Base-by-base conservation (phyloP, 2,888 invertebrate species). In the Drosophila nr. perissopoda region DNA sequence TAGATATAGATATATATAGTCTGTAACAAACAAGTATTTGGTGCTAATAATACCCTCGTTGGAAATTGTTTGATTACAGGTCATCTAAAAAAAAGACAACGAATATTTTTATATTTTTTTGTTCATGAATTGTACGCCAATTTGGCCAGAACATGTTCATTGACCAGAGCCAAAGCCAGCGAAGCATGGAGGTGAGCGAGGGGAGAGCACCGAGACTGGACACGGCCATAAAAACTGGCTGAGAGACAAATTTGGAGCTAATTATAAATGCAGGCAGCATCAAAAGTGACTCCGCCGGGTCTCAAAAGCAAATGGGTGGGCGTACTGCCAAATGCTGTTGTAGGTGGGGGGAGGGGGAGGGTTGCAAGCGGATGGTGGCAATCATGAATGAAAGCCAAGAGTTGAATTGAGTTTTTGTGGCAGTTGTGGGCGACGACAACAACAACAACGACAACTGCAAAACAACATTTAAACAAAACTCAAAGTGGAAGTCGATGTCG, bases 211-310 rank as follows among this genome's bases (percentile, higher is more conserved):
- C 13, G 36, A 13, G 42, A 80, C 77, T 83, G 83, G 86, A 82
- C 80, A 78, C 71, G 81, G 53, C 83, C 85, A 85, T 75, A 83
- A 83, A 83, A 83, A 78, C 74, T 61, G 78, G 80, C 80, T 73
- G 64, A 78, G n/a, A 84, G 81, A 85, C 87, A 87, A 85, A 85
- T 85, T 87, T 85, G 87, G 85, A 85, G 68, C 87, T 85, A 85
- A 85, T 85, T 85, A 85, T 87, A 85, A 87, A 85, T 85, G 84
- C 84, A 85, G 81, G 69, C 87, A 73, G 58, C 65, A 31, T 71
- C 82, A 82, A 82, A 80, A 84, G 48, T 64, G 68, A 75, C 76
- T 72, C 45, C 42, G 40, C 54, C 40, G 51, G 42, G 45, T 73
- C 68, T 59, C 54, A 31, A 58, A 27, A 58, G 42, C 69, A 73